These are phyloP conservation scores for Acestrorhynchus altus DNA, from an alignment of 2,797 vertebrate species.

Conservation along the genomic window DNA sequence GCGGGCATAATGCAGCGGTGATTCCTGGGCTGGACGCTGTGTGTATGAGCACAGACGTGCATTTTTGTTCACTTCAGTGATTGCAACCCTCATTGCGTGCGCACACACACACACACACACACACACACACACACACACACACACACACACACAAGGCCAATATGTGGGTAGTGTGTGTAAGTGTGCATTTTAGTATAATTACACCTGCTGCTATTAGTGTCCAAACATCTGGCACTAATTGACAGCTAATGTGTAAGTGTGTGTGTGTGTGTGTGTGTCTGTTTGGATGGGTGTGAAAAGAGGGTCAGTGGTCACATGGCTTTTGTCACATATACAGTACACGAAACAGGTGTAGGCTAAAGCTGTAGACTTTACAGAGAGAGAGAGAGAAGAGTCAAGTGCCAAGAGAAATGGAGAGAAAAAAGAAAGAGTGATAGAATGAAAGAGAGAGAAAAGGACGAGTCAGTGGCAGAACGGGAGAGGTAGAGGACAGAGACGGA, in stretches of 20 bases:
- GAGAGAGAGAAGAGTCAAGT: neutral
- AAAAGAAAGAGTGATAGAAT: slow-evolving; percentile 12
- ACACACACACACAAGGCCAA: neutral
- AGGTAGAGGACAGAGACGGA: neutral
- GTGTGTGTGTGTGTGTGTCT: too few species aligned
- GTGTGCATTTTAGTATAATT: slow-evolving; percentile 35
- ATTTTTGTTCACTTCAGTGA: slow-evolving; percentile 52
- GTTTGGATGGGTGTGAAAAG: slow-evolving; percentile 48
- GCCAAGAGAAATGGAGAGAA: neutral
- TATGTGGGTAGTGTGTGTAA: slow-evolving; percentile 18
- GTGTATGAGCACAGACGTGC: slow-evolving; percentile 6
- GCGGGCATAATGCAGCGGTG: slow-evolving; percentile 20
- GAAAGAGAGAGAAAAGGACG: slow-evolving; percentile 1
- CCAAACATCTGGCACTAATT: slow-evolving; percentile 61
- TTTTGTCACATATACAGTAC: slow-evolving; percentile 25
- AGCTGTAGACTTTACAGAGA: slow-evolving; percentile 37
- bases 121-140: neutral
- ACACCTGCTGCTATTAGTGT: slow-evolving; percentile 49
- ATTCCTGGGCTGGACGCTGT: slow-evolving; percentile 76
- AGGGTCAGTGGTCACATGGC: slow-evolving; percentile 52
- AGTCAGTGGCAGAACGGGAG: too few species aligned
- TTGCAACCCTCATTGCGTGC: neutral
- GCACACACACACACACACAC: neutral
- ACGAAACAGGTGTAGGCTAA: slow-evolving; percentile 47
- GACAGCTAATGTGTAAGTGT: slow-evolving; percentile 49